Percentiles rank a stretch among this genome's conserved stretches.
These are phyloP conservation scores for Origma solitaria DNA, from an alignment of 2,113 vertebrate genomes.

Conservation along the genomic window DNA sequence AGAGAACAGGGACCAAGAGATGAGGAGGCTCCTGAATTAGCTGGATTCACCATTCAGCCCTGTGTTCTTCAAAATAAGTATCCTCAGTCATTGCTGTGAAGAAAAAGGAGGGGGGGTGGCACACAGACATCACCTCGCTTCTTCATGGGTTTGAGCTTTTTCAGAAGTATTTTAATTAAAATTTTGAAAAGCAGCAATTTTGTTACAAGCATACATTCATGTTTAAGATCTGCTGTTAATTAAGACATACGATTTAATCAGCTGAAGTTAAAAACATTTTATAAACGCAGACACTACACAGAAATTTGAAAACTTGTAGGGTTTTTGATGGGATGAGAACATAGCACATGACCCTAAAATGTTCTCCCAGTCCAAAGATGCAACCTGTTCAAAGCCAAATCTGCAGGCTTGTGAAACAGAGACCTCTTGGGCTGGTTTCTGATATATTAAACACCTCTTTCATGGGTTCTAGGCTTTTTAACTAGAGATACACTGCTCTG, in stretches of 20 bases:
- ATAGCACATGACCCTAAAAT: not conserved
- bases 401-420: not conserved
- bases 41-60: not conserved
- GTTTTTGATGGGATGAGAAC: not conserved
- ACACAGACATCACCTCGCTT: not conserved
- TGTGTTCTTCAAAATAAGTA: not conserved
- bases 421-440: not conserved
- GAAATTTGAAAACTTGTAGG: not conserved
- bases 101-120: not conserved
- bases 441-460: not conserved
- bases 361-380: not conserved
- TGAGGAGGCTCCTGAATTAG: not conserved
- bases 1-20: not conserved
- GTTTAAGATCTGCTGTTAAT: not conserved
- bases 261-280: not conserved
- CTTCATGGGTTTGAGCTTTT: not conserved
- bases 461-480: not conserved
- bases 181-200: not conserved
- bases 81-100: not conserved
- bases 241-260: not conserved
- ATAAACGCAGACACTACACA: not conserved
- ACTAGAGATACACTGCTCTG: not conserved
- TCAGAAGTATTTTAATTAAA: not conserved
- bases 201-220: not conserved
- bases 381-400: not conserved